Percentiles rank a stretch among this genome's conserved stretches.
These are phyloP conservation scores for Gorsachius goisagi DNA, from an alignment of 2,113 vertebrate species.

Conservation along the genomic window DNA sequence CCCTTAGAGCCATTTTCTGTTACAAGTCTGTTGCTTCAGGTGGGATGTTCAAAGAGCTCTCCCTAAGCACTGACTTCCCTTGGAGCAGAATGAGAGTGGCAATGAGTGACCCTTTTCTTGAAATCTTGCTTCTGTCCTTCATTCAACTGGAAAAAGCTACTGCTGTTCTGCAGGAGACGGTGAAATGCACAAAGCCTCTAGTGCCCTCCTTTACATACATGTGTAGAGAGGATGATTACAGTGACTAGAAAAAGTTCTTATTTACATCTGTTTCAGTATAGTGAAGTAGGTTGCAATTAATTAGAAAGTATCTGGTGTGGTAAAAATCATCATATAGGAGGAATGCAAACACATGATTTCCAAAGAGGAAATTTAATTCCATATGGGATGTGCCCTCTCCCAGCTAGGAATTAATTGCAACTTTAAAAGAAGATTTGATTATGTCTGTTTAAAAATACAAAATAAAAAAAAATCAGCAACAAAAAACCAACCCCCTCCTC, in stretches of 20 bases:
- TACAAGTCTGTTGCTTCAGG: neutral
- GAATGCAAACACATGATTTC: conserved; percentile 82
- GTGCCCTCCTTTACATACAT: neutral
- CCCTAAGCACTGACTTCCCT: neutral
- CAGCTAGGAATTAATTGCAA: conserved; percentile 78
- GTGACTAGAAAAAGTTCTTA: conserved; percentile 66
- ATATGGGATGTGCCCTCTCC: conserved; percentile 69
- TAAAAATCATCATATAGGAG: conserved; percentile 80
- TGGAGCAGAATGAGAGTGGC: neutral
- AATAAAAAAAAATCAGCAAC: neutral
- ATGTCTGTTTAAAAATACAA: conserved; percentile 67
- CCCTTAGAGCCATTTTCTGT: neutral
- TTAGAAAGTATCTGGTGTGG: conserved; percentile 83
- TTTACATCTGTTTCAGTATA: conserved; percentile 80
- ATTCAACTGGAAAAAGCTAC: neutral
- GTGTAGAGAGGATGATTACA: conserved; percentile 33
- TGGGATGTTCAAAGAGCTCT: neutral
- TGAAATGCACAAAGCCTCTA: neutral
- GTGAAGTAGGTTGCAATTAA: conserved; percentile 78
- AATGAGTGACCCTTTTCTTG: neutral
- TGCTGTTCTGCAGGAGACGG: neutral
- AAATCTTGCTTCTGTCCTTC: neutral
- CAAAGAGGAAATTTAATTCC: conserved; percentile 78
- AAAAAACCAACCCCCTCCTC: neutral
- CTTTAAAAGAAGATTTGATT: conserved; percentile 74